These are phyloP conservation scores for Musca vetustissima DNA, from an alignment of 1,140 invertebrate genomes.

Conservation along the genomic window DNA sequence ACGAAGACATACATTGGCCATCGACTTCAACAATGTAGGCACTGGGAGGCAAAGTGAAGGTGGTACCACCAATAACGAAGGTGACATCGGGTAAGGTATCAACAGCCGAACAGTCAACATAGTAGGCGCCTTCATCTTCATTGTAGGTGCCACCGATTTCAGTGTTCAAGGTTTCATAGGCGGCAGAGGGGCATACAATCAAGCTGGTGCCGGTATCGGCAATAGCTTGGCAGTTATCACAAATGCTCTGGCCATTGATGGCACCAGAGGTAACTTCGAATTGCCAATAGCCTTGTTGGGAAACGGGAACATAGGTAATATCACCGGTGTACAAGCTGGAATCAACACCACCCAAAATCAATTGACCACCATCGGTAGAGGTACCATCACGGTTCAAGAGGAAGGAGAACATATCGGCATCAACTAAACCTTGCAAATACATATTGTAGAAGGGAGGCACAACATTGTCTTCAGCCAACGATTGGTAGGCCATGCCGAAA, in stretches of 20 bases:
- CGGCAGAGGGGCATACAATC: slow-evolving; percentile 64
- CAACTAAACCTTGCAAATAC: slow-evolving; percentile 78
- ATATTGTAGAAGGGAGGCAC: slow-evolving; percentile 93
- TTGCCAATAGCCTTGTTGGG: slow-evolving; percentile 51
- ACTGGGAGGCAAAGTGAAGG: slow-evolving; percentile 31
- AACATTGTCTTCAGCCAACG: slow-evolving; percentile 87
- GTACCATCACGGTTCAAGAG: slow-evolving; percentile 73
- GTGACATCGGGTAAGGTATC: slow-evolving; percentile 30
- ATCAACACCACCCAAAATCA: slow-evolving; percentile 51
- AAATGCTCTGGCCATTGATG: slow-evolving; percentile 43
- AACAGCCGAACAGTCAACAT: slow-evolving; percentile 22
- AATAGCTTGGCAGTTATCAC: slow-evolving; percentile 72
- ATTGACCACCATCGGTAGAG: slow-evolving; percentile 38
- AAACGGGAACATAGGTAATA: slow-evolving; percentile 50
- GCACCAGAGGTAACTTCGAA: slow-evolving; percentile 41
- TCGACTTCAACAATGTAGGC: slow-evolving; percentile 34
- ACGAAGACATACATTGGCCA: slow-evolving; percentile 32
- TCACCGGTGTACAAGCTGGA: slow-evolving; percentile 35
- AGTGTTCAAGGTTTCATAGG: slow-evolving; percentile 2
- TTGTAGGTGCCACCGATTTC: slow-evolving; percentile 10
- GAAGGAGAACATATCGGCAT: slow-evolving; percentile 88
- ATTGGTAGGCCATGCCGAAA: slow-evolving; percentile 85
- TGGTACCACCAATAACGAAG: slow-evolving; percentile 38
- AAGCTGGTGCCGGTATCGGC: slow-evolving; percentile 79
- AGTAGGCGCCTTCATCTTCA: background rate